Conservation (phyloP, 92 coral and sea anemone species). For the Desmophyllum pertusum region DNA sequence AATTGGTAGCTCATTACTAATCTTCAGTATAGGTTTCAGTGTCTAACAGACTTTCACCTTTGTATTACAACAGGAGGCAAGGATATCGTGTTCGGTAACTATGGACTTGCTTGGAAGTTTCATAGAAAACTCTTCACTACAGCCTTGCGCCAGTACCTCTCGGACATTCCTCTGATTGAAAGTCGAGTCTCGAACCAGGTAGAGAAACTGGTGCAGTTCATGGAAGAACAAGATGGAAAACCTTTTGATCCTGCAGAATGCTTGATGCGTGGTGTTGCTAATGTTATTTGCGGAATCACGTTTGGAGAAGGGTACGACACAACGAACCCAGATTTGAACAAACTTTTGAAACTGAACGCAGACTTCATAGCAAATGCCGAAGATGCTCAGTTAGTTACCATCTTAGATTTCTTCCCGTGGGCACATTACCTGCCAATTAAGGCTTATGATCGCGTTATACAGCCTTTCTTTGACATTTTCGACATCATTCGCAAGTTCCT, state of each 20-base stretch:
- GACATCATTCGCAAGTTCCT: constrained; percentile 35
- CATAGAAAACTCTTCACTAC: constrained; percentile 69
- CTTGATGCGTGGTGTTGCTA: constrained; percentile 65
- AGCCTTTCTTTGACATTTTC: background rate
- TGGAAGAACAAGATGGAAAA: constrained; percentile 46
- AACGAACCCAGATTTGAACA: constrained; percentile 51
- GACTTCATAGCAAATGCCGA: constrained; percentile 12
- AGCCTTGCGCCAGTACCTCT: constrained; percentile 63
- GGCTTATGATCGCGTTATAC: background rate
- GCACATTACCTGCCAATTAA: constrained; percentile 23
- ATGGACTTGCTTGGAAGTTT: constrained; percentile 72
- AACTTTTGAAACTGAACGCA: constrained; percentile 24
- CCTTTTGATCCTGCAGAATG: constrained; percentile 71
- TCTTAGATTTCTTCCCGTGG: constrained; percentile 33
- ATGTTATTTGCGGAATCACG: constrained; percentile 67
- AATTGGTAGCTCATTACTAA: too few relatives aligned
- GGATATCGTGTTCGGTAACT: constrained; percentile 49
- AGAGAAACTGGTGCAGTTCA: constrained; percentile 42
- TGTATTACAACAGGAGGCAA: constrained; percentile 22
- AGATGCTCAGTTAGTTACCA: background rate
- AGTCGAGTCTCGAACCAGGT: constrained; percentile 58
- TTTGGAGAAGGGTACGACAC: constrained; percentile 64
- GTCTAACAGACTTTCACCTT: too few relatives aligned
- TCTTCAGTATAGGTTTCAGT: too few relatives aligned
- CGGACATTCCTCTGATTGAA: constrained; percentile 48